These are phyloP conservation scores for Callopanchax toddi DNA, from an alignment of 2,113 vertebrate species.

Conservation along the genomic window DNA sequence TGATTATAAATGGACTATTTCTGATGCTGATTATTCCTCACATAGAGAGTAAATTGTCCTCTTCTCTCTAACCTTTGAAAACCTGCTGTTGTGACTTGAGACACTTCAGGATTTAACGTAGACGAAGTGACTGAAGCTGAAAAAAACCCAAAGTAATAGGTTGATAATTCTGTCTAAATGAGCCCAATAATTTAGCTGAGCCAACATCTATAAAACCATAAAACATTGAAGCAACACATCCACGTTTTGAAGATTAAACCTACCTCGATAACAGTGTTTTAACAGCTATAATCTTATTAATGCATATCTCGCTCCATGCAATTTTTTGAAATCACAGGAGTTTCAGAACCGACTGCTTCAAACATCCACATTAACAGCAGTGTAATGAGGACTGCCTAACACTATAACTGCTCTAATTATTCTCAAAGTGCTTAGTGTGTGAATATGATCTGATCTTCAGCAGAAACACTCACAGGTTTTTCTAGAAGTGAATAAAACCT, in stretches of 20 bases:
- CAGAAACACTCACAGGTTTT: slow-evolving; percentile 50
- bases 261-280: too few relatives aligned
- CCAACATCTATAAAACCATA: too few relatives aligned
- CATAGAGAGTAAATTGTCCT: too few relatives aligned
- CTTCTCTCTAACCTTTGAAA: too few relatives aligned
- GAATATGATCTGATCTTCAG: slow-evolving; percentile 62
- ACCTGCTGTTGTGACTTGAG: too few relatives aligned
- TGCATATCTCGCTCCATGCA: not conserved
- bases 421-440: slow-evolving; percentile 52
- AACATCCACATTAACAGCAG: slow-evolving; percentile 53
- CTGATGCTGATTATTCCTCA: too few relatives aligned
- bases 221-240: too few relatives aligned
- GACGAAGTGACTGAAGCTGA: too few relatives aligned
- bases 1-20: too few relatives aligned
- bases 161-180: not conserved
- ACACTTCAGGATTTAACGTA: too few relatives aligned
- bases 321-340: slow-evolving; percentile 28
- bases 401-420: slow-evolving; percentile 64
- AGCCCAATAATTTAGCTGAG: not conserved
- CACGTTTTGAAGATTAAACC: too few relatives aligned
- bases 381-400: slow-evolving; percentile 60
- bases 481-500: slow-evolving; percentile 61
- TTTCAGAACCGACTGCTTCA: slow-evolving; percentile 47
- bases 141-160: too few relatives aligned
- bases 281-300: not conserved